Conservation (phyloP, 2,113 vertebrate genomes). For the Furnarius figulus region DNA sequence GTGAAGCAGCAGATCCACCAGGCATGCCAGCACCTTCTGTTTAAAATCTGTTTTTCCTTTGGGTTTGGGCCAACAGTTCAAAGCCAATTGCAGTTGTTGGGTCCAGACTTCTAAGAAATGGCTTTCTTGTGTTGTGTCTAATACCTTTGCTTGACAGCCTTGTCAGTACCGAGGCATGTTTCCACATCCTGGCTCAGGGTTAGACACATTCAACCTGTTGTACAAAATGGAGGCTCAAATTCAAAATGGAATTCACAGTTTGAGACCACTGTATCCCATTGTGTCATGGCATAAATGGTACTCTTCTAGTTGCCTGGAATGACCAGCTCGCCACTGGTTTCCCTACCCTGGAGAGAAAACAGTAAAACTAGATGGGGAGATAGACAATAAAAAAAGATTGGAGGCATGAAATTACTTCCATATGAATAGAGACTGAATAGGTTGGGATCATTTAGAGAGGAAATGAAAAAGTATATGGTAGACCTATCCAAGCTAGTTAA, state of each 20-base stretch:
- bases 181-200: neutral
- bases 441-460: constrained; percentile 36
- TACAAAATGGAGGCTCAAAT: constrained; percentile 35
- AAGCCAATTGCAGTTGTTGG: constrained; percentile 37
- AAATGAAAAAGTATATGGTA: constrained; percentile 55
- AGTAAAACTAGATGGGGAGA: constrained; percentile 38
- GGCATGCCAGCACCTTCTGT: constrained; percentile 54
- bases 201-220: neutral
- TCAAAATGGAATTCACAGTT: constrained; percentile 42
- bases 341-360: constrained; percentile 9
- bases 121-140: neutral
- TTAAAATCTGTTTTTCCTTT: constrained; percentile 62
- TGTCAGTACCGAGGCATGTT: neutral
- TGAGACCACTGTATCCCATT: neutral
- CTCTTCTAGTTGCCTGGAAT: constrained; percentile 8
- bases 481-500: constrained; percentile 36
- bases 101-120: constrained; percentile 19
- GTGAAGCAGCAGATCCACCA: constrained; percentile 32
- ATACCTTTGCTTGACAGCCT: constrained; percentile 40
- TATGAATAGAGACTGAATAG: constrained; percentile 36
- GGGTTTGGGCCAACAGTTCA: constrained; percentile 12
- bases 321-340: neutral
- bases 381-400: constrained; percentile 53
- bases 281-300: constrained; percentile 16
- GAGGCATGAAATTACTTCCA: constrained; percentile 57